These are phyloP conservation scores for Drosophila oshimai DNA, from an alignment of 1,140 invertebrate genomes.

Conservation along the genomic window DNA sequence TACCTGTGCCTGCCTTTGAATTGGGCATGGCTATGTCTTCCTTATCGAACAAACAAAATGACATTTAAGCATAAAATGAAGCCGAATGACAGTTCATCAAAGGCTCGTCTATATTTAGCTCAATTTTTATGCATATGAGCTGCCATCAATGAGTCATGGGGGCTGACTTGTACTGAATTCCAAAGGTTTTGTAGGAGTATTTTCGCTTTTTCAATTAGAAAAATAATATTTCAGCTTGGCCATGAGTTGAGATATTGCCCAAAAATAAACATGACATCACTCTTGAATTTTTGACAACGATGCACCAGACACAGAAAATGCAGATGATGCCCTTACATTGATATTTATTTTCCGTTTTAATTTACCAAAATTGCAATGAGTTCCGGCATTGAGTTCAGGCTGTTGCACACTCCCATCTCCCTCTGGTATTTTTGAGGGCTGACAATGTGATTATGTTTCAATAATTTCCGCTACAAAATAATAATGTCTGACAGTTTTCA, in stretches of 20 bases:
- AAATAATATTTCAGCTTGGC: too few relatives aligned
- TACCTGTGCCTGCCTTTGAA: slow-evolving; percentile 30
- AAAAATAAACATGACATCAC: background rate
- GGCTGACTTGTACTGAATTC: background rate
- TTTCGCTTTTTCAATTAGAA: background rate
- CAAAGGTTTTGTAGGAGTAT: background rate
- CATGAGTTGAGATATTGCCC: too few relatives aligned
- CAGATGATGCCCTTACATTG: background rate
- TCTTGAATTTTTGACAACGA: background rate
- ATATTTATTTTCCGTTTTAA: slow-evolving; percentile 48
- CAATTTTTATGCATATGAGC: slow-evolving; percentile 51
- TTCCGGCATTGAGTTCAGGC: slow-evolving; percentile 12
- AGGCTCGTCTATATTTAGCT: slow-evolving; percentile 41
- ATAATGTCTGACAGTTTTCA: slow-evolving; percentile 33
- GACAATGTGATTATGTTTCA: slow-evolving; percentile 53
- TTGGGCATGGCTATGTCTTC: slow-evolving; percentile 3
- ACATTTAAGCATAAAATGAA: slow-evolving; percentile 65
- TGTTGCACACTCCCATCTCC: slow-evolving; percentile 10
- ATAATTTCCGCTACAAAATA: slow-evolving; percentile 68
- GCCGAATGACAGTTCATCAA: slow-evolving; percentile 53
- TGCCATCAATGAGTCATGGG: slow-evolving; percentile 41
- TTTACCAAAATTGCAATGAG: background rate
- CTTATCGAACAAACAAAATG: slow-evolving; percentile 76
- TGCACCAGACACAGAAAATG: background rate
- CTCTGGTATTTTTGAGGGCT: background rate